Evolutionary conservation across 2,797 vertebrate genomes (phyloP).

Genomic region (Darevskia mixta): DNA sequence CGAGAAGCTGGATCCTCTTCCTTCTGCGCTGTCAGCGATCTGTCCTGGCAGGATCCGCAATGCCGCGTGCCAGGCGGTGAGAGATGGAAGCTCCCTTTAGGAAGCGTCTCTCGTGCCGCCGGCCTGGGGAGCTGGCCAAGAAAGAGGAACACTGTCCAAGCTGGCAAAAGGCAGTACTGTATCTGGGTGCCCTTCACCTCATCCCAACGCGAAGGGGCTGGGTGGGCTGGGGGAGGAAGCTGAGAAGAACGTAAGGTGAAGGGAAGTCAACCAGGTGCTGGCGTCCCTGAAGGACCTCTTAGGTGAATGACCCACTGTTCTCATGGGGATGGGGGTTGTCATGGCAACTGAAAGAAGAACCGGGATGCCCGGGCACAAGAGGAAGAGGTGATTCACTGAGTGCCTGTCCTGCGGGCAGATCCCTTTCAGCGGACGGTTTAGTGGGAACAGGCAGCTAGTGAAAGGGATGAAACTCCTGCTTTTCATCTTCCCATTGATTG

Average conservation of each 20-base stretch:
- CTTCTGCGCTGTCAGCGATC: background rate
- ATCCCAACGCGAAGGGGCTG: background rate
- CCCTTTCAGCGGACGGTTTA: conserved; percentile 3
- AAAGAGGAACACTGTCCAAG: background rate
- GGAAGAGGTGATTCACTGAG: background rate
- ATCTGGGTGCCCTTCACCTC: background rate
- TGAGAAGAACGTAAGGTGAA: conserved; percentile 33
- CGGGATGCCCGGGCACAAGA: background rate
- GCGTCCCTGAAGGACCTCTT: conserved; percentile 33
- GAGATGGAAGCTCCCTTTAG: background rate
- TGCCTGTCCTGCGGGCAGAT: background rate
- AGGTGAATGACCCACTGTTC: conserved; percentile 43
- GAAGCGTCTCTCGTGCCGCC: background rate
- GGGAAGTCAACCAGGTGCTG: background rate
- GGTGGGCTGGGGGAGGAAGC: background rate
- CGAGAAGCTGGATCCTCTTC: background rate
- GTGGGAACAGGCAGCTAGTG: background rate
- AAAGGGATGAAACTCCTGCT: conserved; percentile 41
- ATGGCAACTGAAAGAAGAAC: conserved; percentile 40
- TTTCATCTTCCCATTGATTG: background rate
- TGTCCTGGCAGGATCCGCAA: background rate
- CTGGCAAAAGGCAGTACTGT: background rate
- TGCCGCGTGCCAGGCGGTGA: too few relatives aligned
- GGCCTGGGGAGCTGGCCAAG: background rate
- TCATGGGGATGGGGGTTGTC: conserved; percentile 18